Percentiles rank a stretch among this genome's conserved stretches.
These are phyloP conservation scores for Microplitis deprimator DNA, from an alignment of 2,888 invertebrate species.

Conservation along the genomic window DNA sequence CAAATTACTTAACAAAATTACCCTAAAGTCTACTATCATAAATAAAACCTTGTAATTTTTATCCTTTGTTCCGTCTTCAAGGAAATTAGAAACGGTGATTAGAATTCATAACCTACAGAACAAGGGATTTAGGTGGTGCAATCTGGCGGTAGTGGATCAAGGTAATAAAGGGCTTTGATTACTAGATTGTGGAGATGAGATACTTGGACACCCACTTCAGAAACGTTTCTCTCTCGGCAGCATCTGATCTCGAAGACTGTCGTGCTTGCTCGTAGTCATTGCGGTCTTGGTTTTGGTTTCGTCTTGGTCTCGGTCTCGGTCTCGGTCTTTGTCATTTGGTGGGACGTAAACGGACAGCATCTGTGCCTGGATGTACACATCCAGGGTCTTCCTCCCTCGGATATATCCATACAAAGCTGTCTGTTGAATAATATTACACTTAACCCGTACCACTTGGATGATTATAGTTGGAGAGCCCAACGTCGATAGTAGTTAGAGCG, in stretches of 20 bases:
- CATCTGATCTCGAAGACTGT: slow-evolving; percentile 32
- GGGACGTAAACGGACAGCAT: slow-evolving; percentile 62
- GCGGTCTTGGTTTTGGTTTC: not conserved
- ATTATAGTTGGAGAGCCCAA: slow-evolving; percentile 69
- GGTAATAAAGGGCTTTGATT: slow-evolving; percentile 19
- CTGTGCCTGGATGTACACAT: slow-evolving; percentile 58
- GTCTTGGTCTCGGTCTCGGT: too few relatives aligned
- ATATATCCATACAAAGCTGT: slow-evolving; percentile 70
- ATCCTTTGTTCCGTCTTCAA: not conserved
- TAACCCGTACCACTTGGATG: slow-evolving; percentile 68
- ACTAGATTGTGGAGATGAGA: slow-evolving; percentile 41
- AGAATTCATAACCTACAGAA: slow-evolving; percentile 29
- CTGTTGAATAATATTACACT: slow-evolving; percentile 72
- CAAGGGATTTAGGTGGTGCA: slow-evolving; percentile 8
- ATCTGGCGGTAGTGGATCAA: slow-evolving; percentile 32
- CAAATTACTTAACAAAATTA: not conserved
- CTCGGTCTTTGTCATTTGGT: not conserved
- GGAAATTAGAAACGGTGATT: not conserved
- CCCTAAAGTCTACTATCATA: not conserved
- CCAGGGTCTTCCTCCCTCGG: slow-evolving; percentile 38
- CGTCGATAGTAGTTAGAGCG: slow-evolving; percentile 72
- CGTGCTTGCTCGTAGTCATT: slow-evolving; percentile 3
- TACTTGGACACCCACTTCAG: slow-evolving; percentile 64
- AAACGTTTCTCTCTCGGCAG: slow-evolving; percentile 40
- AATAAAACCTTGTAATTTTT: not conserved